Evolutionary conservation across 2,113 vertebrate genomes (phyloP), one percentile per base, ranked within the genome.

Genomic region (Sciurus niger): DNA sequence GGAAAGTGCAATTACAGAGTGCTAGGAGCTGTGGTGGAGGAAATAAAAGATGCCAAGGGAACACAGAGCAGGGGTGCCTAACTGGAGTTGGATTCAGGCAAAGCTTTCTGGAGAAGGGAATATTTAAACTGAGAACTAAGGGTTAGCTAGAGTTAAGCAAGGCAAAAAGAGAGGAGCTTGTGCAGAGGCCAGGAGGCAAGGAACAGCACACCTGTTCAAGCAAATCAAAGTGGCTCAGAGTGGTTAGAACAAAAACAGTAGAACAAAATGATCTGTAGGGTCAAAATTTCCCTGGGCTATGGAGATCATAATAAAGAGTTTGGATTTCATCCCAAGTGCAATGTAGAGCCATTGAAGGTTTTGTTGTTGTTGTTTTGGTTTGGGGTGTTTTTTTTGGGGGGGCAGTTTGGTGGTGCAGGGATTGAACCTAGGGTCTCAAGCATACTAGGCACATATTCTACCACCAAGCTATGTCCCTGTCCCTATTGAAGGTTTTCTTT

Each of bases 171-270:
- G 40, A 67, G 53, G n/a, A 84, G 14, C 51, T 77, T 43, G 2
- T 78, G 20, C 25, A 86, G 92, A 82, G 60, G 16, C 16, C 40
- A 55, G 53, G 34, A 78, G 53, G 18, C 17, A 78, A 93, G 43
- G 84, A 32, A 55, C 40, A 80, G 48, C 12, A 48, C 24, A 18
- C 13, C n/a, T 58, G 72, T 65, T 70, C 48, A 53, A 80, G 30
- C 51, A 94, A 92, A 72, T 11, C 9, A 82, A 67, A 40, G 37
- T 43, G 60, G 48, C 40, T 76, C 60, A 46, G 7, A 97, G 86
- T 68, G 51, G 30, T 74, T 43, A 68, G 28, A 92, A 68, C 43
- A 70, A 8, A 89, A 95, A 90, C 93, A 77, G 90, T 83, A 93
- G 25, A 58, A 17, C 9, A 73, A 83, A 88, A 77, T 63, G 8